These are phyloP conservation scores for Ceraclea dissimilis DNA, from an alignment of 2,888 invertebrate genomes.

Conservation along the genomic window DNA sequence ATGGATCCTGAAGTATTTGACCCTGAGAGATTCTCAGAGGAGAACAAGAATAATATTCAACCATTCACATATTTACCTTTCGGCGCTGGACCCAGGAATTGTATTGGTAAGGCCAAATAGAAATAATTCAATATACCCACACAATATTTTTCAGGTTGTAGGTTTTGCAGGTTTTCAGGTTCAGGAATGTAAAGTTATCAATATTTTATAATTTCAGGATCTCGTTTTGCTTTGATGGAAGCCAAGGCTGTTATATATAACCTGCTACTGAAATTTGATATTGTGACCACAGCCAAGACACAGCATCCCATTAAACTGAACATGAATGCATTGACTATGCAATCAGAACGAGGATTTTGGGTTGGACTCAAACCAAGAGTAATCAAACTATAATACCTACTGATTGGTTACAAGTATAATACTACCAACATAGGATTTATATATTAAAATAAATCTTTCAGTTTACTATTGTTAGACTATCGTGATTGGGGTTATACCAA, in stretches of 20 bases:
- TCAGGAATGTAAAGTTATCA: no score
- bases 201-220: constrained; percentile 12
- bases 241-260: constrained; percentile 15
- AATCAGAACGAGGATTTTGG: constrained; percentile 12
- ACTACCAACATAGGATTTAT: no score
- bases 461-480: no score
- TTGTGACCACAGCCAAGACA: constrained; percentile 8
- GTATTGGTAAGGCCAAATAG: constrained; percentile 38
- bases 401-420: no score
- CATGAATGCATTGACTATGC: constrained; percentile 5
- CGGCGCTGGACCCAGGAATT: constrained; percentile 42
- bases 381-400: background rate
- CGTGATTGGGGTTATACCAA: no score
- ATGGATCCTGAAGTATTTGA: constrained; percentile 50
- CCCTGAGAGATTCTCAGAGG: constrained; percentile 52
- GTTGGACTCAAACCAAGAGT: constrained; percentile 13
- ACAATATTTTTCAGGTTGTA: no score
- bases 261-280: constrained; percentile 15
- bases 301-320: constrained; percentile 10
- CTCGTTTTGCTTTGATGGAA: constrained; percentile 16
- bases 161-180: no score
- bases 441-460: no score
- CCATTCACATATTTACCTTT: constrained; percentile 45
- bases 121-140: background rate
- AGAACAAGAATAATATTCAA: constrained; percentile 37